A percentile compares a stretch with the other conserved stretches of the same genome.
Evolutionary conservation across 2,113 vertebrate species (phyloP).

Genomic region (Polypterus senegalus): DNA sequence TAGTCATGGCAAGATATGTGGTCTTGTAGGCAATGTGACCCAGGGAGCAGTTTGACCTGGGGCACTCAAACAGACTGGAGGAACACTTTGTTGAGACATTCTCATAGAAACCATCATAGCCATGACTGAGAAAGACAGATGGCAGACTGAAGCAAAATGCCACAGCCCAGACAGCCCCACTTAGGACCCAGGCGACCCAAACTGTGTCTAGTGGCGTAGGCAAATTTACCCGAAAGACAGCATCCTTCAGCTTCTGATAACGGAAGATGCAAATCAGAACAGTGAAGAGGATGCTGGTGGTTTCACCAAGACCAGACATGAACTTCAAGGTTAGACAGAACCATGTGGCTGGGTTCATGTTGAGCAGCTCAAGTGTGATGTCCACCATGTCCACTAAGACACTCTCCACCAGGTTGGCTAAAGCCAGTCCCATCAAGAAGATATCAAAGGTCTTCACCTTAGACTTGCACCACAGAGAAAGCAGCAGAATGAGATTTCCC

Average conservation of each 20-base stretch:
- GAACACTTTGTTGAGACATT: slow-evolving; percentile 21
- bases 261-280: slow-evolving; percentile 48
- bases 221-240: slow-evolving; percentile 21
- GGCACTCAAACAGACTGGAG: slow-evolving; percentile 41
- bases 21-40: slow-evolving; percentile 34
- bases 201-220: slow-evolving; percentile 37
- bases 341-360: background rate
- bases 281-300: slow-evolving; percentile 43
- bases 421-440: slow-evolving; percentile 40
- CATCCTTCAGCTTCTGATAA: slow-evolving; percentile 47
- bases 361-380: background rate
- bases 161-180: slow-evolving; percentile 20
- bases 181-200: slow-evolving; percentile 23
- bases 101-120: slow-evolving; percentile 9
- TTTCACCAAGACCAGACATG: slow-evolving; percentile 33
- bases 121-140: slow-evolving; percentile 16
- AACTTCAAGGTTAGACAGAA: slow-evolving; percentile 34
- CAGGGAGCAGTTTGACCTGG: slow-evolving; percentile 21
- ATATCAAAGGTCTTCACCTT: slow-evolving; percentile 44
- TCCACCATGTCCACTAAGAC: slow-evolving; percentile 39
- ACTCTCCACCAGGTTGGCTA: slow-evolving; percentile 44
- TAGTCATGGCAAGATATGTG: slow-evolving; percentile 27
- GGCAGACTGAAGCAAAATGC: slow-evolving; percentile 26
- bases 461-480: slow-evolving; percentile 25
- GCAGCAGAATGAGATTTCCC: slow-evolving; percentile 39